Evolutionary conservation across 53 echinoderm and acorn worm genomes (phyloP), one percentile per base, ranked within the genome.

Genomic region (Apostichopus leukothele): DNA sequence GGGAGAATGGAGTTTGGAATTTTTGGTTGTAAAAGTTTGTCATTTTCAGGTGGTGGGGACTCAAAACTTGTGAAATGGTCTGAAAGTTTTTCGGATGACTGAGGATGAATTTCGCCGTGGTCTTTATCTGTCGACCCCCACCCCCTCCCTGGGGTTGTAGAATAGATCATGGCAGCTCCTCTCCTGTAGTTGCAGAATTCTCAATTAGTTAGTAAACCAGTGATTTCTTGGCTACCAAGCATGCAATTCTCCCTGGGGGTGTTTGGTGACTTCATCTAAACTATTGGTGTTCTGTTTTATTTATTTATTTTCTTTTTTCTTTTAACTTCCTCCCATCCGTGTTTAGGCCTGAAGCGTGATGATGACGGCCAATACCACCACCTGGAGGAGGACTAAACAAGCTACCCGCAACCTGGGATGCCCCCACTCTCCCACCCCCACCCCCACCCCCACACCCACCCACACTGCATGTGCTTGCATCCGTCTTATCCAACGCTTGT

Each of bases 331-430:
- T 71, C 71, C 20, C 20, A 19, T 71, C 71, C 71, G 2, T 25
- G 8, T 61, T 5, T 86, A 86, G 86, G 86, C 67, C 51, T 86
- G 67, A 67, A 66, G 23, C 59, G 61, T 60, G 86, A 86, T 67
- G 86, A 84, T 16, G 61, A 86, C 23, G 50, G 86, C 50, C 86
- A 86, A 50, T 86, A 86, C 86, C 86, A 86, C 89, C 55, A n/a
- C 5, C 39, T 89, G 66, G 77, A 89, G 60, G 76, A 76, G 14
- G 66, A 77, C 26, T 63, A 77, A 78, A 14, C 71, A 19, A n/a
- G 11, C 12, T 18, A 18, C 18, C 18, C 71, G 18, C 5, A 16
- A 16, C 18, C 16, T n/a, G 57, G 57, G 9, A 57, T 57, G 57
- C 57, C 57, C 5, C 57, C 57, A 0, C 1, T 39, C 39, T 14